Evolutionary conservation across 2,888 invertebrate species (phyloP), one percentile per base, ranked within the genome.

Genomic region (Phanerotoma sp.): DNA sequence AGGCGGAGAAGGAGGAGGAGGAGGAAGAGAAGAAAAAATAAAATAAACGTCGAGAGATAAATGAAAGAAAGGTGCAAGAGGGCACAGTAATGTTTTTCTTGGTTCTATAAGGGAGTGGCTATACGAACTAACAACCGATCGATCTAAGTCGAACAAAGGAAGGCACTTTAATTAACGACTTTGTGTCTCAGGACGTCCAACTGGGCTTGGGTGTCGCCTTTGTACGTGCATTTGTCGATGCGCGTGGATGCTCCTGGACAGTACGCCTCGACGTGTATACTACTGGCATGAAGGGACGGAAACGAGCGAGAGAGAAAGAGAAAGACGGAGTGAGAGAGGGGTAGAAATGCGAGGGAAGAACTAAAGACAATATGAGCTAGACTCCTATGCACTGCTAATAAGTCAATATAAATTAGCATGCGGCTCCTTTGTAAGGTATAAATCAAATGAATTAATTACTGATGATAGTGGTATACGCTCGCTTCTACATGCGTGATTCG

Each of bases 361-460:
- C 60, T 56, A 61, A 59, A 62, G 66, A 68, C 66, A 66, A 68
- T 68, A 69, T 65, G 56, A 62, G 61, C 56, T 54, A 55, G 60
- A 54, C 58, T 61, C 62, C 61, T 58, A 62, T 65, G 62, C 69
- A 62, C 63, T 62, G 64, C 66, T 71, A 68, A 70, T 68, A 71
- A 71, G 71, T 72, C 70, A 72, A 72, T 70, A 72, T 60, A 65
- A 68, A 72, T 72, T 71, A 72, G 70, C 71, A 72, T 72, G 67
- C 72, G 62, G 58, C 63, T 65, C 65, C 65, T 72, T 69, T 67
- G 66, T 62, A 63, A 16, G 63, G 64, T 65, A 69, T 69, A 70
- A 69, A 70, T 71, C 72, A 71, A 71, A 72, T 66, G 70, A 70
- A 71, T 71, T 72, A 71, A 71, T 71, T 71, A 69, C 67, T 53